Conservation (phyloP, 2,888 invertebrate species). For the Rotaria socialis region DNA sequence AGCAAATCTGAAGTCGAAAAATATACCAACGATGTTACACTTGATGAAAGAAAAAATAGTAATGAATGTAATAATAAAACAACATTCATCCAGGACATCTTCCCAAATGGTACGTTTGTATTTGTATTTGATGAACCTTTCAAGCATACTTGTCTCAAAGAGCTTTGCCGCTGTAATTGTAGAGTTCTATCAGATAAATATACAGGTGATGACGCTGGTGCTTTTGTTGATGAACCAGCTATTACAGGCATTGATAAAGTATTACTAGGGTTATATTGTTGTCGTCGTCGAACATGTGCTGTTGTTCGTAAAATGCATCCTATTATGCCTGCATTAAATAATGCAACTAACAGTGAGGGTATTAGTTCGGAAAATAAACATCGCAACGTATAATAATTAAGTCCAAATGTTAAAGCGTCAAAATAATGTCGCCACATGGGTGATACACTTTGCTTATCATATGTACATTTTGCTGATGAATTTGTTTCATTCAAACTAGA, state of each 20-base stretch:
- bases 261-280: neutral
- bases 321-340: conserved; percentile 9
- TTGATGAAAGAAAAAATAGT: conserved; percentile 31
- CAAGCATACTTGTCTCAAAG: neutral
- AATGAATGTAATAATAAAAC: conserved; percentile 10
- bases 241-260: neutral
- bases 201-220: neutral
- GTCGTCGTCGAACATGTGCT: neutral
- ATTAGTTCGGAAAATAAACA: conserved; percentile 23
- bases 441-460: neutral
- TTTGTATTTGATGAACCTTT: neutral
- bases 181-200: neutral
- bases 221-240: neutral
- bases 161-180: neutral
- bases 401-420: neutral
- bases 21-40: neutral
- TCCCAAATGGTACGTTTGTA: neutral
- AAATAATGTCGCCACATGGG: neutral
- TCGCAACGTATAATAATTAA: conserved; percentile 6
- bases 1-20: neutral
- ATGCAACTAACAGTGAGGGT: neutral
- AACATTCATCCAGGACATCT: conserved; percentile 34
- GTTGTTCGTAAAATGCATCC: neutral
- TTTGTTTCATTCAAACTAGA: neutral
- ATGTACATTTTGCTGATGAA: neutral